phyloP scores from a whole-genome alignment of 2,888 invertebrate genomes.

The Drosophila atripex region DNA sequence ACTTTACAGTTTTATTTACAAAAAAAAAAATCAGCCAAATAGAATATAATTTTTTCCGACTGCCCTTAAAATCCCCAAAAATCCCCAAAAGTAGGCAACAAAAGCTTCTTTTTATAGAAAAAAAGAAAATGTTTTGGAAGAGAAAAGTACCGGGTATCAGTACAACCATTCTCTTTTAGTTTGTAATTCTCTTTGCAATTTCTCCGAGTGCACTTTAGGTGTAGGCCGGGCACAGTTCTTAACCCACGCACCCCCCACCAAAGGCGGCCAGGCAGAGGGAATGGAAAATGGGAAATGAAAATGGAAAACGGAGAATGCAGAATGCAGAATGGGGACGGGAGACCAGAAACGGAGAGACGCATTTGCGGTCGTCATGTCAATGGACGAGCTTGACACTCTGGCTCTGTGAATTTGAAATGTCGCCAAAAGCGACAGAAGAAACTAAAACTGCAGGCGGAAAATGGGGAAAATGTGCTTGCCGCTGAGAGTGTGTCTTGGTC shows the following conservation, averaged over 20 bases:
- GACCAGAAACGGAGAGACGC: conserved; percentile 41
- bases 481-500: conserved; percentile 2
- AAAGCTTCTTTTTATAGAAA: no score
- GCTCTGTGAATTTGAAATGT: conserved; percentile 62
- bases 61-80: no score
- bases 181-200: not conserved
- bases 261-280: conserved; percentile 5
- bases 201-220: conserved; percentile 22
- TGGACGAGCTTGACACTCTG: conserved; percentile 70
- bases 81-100: no score
- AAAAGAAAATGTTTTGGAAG: no score
- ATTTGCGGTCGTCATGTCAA: conserved; percentile 73
- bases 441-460: conserved; percentile 35
- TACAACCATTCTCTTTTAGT: no score
- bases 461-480: conserved; percentile 24
- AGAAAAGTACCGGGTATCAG: no score
- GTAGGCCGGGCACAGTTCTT: conserved; percentile 55
- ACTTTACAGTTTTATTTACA: no score
- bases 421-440: conserved; percentile 62
- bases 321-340: conserved; percentile 39
- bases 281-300: conserved; percentile 12
- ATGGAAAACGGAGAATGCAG: conserved; percentile 19
- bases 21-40: no score
- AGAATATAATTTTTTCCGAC: no score
- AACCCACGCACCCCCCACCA: conserved; percentile 13